Conservation (phyloP, 2,113 vertebrate genomes). For the Ranitomeya variabilis region DNA sequence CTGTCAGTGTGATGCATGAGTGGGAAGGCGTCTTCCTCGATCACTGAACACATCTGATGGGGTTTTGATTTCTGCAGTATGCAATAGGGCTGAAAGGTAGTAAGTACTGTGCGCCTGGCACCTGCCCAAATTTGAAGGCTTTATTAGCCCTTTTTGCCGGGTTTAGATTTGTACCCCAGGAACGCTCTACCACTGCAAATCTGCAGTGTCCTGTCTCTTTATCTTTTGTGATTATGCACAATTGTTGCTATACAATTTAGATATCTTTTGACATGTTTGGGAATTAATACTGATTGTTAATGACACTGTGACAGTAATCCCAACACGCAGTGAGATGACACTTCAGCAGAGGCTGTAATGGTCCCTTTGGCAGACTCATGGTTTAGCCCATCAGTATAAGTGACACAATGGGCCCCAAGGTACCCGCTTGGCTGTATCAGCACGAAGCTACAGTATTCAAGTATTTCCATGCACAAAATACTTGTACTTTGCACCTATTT, state of each 20-base stretch:
- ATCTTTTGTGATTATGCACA: no score
- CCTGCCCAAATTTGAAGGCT: neutral
- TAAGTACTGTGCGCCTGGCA: neutral
- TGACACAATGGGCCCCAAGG: neutral
- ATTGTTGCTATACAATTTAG: neutral
- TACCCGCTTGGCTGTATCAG: neutral
- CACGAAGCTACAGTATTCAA: neutral
- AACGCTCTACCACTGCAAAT: no score
- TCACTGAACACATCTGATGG: neutral
- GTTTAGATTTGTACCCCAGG: no score
- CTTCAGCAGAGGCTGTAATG: neutral
- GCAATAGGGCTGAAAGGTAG: neutral
- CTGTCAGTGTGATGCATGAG: neutral
- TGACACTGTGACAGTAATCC: neutral
- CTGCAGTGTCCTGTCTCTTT: no score
- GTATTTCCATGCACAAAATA: neutral
- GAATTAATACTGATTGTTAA: slow-evolving; percentile 3
- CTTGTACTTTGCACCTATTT: neutral
- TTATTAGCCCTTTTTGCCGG: no score
- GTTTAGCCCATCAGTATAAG: neutral
- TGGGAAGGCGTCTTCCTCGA: neutral
- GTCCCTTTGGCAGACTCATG: no score
- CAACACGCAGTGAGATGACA: neutral
- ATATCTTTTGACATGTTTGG: neutral
- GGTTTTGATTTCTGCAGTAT: neutral